A percentile compares a stretch with the other conserved stretches of the same genome.
These are phyloP conservation scores for Brachyhypopomus occidentalis DNA, from an alignment of 2,113 vertebrate species.

Conservation along the genomic window DNA sequence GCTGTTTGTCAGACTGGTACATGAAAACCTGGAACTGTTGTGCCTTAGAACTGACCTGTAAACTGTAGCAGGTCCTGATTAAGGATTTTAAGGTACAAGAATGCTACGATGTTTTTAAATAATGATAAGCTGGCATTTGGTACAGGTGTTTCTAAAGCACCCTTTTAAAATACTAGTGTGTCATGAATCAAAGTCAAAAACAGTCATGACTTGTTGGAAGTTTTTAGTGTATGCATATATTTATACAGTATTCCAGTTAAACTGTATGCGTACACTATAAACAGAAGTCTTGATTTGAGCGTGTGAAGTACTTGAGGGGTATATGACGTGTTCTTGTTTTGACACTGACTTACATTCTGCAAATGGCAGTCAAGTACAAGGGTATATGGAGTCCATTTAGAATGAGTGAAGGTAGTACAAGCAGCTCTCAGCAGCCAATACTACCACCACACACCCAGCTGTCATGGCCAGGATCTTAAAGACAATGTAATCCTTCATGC, in stretches of 20 bases:
- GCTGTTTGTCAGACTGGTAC: constrained; percentile 11
- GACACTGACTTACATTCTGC: neutral
- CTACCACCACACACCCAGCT: constrained; percentile 46
- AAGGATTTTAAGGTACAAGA: neutral
- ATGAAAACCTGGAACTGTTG: constrained; percentile 16
- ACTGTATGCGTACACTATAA: neutral
- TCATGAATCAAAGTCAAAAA: too few relatives aligned
- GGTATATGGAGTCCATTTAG: neutral
- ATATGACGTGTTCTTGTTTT: neutral
- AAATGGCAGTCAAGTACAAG: neutral
- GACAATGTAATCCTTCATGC: constrained; percentile 62
- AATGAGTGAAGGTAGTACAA: constrained; percentile 9
- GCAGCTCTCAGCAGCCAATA: constrained; percentile 9
- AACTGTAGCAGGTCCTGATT: neutral
- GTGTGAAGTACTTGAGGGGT: neutral
- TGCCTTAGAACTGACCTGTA: constrained; percentile 11
- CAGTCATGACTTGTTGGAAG: too few relatives aligned
- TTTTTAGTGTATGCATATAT: neutral
- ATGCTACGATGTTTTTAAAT: neutral
- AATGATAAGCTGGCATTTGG: neutral
- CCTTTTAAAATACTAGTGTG: too few relatives aligned
- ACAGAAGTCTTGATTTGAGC: neutral
- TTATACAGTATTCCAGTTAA: neutral
- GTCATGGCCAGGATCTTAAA: constrained; percentile 48
- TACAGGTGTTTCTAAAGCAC: too few relatives aligned